These are phyloP conservation scores for Actinia equina DNA, from an alignment of 64 coral and sea anemone species.

Conservation along the genomic window DNA sequence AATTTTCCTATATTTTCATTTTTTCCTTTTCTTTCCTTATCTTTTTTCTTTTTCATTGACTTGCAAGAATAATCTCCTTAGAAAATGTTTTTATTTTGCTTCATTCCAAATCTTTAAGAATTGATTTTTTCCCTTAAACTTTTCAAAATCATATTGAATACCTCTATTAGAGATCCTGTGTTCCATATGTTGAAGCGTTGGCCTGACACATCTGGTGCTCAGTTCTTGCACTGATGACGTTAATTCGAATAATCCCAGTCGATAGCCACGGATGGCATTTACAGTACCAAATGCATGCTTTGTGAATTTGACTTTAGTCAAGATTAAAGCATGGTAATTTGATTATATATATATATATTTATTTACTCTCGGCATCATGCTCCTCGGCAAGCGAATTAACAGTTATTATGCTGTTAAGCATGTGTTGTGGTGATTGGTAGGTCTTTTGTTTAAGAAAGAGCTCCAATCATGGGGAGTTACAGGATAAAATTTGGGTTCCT, in stretches of 20 bases:
- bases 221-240: neutral
- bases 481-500: neutral
- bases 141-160: neutral
- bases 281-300: neutral
- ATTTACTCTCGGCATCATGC: too few species aligned
- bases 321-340: neutral
- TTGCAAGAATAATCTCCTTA: neutral
- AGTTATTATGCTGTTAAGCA: neutral
- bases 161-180: constrained; percentile 8
- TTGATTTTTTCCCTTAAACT: neutral
- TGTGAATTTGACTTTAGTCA: neutral
- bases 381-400: neutral
- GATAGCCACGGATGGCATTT: neutral
- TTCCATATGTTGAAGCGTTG: neutral
- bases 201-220: neutral
- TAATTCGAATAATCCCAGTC: neutral
- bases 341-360: neutral
- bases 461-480: neutral
- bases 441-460: neutral
- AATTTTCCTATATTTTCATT: neutral
- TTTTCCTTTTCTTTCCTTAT: neutral
- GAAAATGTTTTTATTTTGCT: neutral
- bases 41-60: neutral
- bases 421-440: neutral
- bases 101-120: neutral